Evolutionary conservation across 2,113 vertebrate genomes (phyloP).

Genomic region (Colinus virginianus): DNA sequence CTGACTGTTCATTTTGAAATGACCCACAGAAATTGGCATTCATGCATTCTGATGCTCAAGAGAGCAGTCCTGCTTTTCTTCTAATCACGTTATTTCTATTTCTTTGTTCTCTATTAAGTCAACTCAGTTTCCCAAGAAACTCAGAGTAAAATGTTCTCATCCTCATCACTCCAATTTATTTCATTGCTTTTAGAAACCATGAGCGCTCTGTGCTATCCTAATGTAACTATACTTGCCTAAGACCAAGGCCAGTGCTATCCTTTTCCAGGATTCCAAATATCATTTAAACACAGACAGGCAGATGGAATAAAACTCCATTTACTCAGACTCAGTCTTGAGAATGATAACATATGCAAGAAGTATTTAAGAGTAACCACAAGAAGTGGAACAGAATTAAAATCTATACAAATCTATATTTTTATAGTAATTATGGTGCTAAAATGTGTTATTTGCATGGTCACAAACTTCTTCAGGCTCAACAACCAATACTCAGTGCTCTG

Average conservation of each 20-base stretch:
- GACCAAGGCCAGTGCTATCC: neutral
- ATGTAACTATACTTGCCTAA: neutral
- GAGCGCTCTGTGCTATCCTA: neutral
- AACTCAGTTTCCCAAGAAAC: neutral
- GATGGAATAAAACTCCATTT: neutral
- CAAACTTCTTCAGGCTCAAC: neutral
- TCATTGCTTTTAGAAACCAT: neutral
- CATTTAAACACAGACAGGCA: neutral
- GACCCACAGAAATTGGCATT: neutral
- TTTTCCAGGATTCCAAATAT: neutral
- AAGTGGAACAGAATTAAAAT: neutral
- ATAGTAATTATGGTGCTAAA: neutral
- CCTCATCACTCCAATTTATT: neutral
- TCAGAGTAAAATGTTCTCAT: neutral
- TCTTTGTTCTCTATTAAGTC: neutral
- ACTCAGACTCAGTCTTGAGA: neutral
- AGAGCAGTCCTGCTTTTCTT: neutral
- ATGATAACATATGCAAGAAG: neutral
- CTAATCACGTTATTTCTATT: neutral
- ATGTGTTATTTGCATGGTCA: neutral
- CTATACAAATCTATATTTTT: neutral
- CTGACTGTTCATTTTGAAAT: neutral
- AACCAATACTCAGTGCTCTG: neutral
- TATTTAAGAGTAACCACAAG: neutral
- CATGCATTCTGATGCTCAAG: neutral